Percentiles rank a stretch among this genome's conserved stretches.
phyloP scores from a whole-genome alignment of 2,113 vertebrate genomes.

The Syrmaticus mikado region DNA sequence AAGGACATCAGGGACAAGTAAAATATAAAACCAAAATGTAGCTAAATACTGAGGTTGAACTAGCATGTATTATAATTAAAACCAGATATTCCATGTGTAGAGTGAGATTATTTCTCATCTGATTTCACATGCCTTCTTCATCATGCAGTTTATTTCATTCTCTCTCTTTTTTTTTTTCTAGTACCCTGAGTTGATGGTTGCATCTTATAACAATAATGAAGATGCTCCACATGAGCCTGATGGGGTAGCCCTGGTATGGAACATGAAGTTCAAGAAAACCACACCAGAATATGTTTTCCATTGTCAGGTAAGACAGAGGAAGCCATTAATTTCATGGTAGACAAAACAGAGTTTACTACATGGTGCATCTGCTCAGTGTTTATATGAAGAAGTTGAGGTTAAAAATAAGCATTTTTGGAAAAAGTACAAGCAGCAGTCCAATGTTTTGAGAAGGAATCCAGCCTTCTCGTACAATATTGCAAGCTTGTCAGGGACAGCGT shows the following conservation, averaged over 20 bases:
- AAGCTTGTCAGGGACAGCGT: conserved; percentile 65
- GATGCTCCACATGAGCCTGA: conserved; percentile 97
- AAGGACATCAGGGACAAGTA: not conserved
- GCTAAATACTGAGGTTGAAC: not conserved
- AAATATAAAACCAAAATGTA: conserved; percentile 17
- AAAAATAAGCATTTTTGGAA: conserved; percentile 72
- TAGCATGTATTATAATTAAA: conserved; percentile 17
- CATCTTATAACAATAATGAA: conserved; percentile 97
- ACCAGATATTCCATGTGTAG: conserved; percentile 19
- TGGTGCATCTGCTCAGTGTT: conserved; percentile 25
- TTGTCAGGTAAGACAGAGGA: conserved; percentile 87
- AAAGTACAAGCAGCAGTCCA: conserved; percentile 55
- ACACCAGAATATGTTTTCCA: conserved; percentile 98
- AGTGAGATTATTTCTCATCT: not conserved
- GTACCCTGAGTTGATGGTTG: conserved; percentile 97
- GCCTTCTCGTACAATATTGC: conserved; percentile 62
- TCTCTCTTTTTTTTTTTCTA: conserved; percentile 52
- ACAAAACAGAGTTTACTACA: not conserved
- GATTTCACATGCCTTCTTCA: conserved; percentile 2
- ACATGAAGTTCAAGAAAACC: conserved; percentile 98
- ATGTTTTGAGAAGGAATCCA: conserved; percentile 72
- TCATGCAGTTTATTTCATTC: not conserved
- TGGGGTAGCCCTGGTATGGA: conserved; percentile 95
- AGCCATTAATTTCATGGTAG: not conserved
- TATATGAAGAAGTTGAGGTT: conserved; percentile 39